Percentiles rank a stretch among this genome's conserved stretches.
phyloP scores from a whole-genome alignment of 2,113 vertebrate genomes.

The Monarcha castaneiventris region DNA sequence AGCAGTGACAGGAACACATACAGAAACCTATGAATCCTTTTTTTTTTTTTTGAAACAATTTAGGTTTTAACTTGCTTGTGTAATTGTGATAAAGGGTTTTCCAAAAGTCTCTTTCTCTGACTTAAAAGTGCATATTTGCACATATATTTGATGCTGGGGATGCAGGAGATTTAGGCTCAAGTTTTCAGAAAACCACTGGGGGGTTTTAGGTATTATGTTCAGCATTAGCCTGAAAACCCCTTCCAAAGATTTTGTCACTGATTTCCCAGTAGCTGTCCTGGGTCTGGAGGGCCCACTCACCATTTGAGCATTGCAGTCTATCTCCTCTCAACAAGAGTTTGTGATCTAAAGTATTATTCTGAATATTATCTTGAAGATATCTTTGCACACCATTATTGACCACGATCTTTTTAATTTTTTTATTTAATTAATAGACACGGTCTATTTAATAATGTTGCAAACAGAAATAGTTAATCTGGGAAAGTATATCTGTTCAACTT shows the following conservation, averaged over 20 bases:
- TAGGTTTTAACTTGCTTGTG: not conserved
- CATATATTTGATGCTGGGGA: not conserved
- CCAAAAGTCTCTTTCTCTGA: not conserved
- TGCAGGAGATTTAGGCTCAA: not conserved
- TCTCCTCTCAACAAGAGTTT: not conserved
- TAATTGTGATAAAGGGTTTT: not conserved
- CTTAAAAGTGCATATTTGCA: not conserved
- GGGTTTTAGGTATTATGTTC: not conserved
- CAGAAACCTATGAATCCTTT: fast-evolving
- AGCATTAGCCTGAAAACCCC: not conserved
- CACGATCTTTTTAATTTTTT: not conserved
- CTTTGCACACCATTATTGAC: not conserved
- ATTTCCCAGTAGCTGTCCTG: not conserved
- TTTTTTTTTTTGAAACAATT: not conserved
- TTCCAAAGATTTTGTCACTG: not conserved
- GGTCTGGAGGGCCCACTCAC: not conserved
- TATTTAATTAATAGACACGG: too few species aligned
- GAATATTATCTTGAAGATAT: not conserved
- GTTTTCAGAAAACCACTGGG: not conserved
- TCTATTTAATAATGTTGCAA: not conserved
- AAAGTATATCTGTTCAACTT: not conserved
- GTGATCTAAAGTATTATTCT: not conserved
- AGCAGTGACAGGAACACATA: not conserved
- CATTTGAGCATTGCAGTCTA: not conserved
- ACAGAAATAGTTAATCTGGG: not conserved